Percentiles rank a stretch among this genome's conserved stretches.
Conservation (phyloP, 2,797 vertebrate genomes). For the Ptychobarbus kaznakovi region DNA sequence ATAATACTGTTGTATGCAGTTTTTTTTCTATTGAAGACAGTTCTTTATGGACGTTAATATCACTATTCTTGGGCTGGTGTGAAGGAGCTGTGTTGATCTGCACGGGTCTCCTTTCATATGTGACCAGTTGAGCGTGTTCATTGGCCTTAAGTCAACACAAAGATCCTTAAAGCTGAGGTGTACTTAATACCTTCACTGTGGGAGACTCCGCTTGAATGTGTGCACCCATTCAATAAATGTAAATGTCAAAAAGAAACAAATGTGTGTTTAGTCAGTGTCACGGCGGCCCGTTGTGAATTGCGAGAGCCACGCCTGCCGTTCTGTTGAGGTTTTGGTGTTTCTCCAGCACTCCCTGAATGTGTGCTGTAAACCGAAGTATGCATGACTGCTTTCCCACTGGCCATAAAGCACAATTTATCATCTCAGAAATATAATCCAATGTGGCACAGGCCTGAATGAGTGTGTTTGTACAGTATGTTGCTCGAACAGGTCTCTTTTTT, state of each 20-base stretch:
- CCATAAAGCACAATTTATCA: background rate
- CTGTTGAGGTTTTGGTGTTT: slow-evolving; percentile 1
- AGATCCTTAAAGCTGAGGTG: slow-evolving; percentile 49
- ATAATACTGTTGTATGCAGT: background rate
- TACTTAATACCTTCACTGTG: slow-evolving; percentile 44
- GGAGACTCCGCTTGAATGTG: slow-evolving; percentile 42
- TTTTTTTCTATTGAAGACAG: background rate
- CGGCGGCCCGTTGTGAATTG: background rate
- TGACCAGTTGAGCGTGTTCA: slow-evolving; percentile 51
- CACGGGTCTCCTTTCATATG: slow-evolving; percentile 9
- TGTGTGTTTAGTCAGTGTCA: slow-evolving; percentile 25
- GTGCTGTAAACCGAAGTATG: slow-evolving; percentile 16
- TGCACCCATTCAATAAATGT: slow-evolving; percentile 59
- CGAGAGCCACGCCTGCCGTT: slow-evolving; percentile 3
- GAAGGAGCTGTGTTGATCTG: slow-evolving; percentile 26
- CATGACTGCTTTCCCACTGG: background rate
- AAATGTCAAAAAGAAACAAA: slow-evolving; percentile 58
- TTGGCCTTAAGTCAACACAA: slow-evolving; percentile 58
- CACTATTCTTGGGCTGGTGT: slow-evolving; percentile 19
- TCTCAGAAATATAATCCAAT: slow-evolving; percentile 1
- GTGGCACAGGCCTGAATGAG: slow-evolving; percentile 42
- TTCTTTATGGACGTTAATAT: background rate
- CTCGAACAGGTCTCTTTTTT: background rate
- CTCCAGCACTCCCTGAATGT: slow-evolving; percentile 6
- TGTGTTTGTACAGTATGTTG: slow-evolving; percentile 22